Percentiles rank a stretch among this genome's conserved stretches.
phyloP scores from a whole-genome alignment of 2,113 vertebrate genomes.

The Rhizomys pruinosus region DNA sequence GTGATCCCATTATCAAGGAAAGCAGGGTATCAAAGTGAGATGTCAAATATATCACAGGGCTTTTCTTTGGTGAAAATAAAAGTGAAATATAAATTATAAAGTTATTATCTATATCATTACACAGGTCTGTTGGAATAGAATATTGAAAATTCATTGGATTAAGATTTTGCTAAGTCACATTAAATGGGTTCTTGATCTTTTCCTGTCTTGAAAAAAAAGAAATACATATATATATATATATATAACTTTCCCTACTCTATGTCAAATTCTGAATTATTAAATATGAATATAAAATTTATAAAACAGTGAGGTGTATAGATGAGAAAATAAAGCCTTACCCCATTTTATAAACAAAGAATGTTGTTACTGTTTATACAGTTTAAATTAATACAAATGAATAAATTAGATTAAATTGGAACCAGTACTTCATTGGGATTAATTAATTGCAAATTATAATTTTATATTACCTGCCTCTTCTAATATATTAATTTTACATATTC shows the following conservation, averaged over 20 bases:
- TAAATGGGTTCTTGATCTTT: background rate
- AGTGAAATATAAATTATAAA: background rate
- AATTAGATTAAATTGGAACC: slow-evolving; percentile 51
- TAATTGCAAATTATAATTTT: slow-evolving; percentile 59
- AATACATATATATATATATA: no score
- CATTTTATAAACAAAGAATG: slow-evolving; percentile 15
- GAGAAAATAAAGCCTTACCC: slow-evolving; percentile 13
- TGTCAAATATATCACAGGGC: background rate
- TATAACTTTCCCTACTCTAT: background rate
- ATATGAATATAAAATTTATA: slow-evolving; percentile 29
- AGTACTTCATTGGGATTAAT: background rate
- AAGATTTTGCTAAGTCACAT: background rate
- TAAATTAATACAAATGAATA: slow-evolving; percentile 50
- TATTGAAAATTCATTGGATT: background rate
- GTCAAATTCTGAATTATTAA: slow-evolving; percentile 48
- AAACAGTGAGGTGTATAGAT: background rate
- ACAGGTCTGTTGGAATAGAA: background rate
- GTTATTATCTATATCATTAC: background rate
- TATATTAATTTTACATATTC: slow-evolving; percentile 31
- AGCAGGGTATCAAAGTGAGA: background rate
- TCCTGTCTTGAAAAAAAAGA: background rate
- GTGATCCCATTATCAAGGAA: background rate
- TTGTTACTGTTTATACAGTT: slow-evolving; percentile 38
- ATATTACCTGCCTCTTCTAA: slow-evolving; percentile 16
- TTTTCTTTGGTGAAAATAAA: slow-evolving; percentile 5